Conservation (phyloP, 2,888 invertebrate species). For the Eugnorisma glareosa region DNA sequence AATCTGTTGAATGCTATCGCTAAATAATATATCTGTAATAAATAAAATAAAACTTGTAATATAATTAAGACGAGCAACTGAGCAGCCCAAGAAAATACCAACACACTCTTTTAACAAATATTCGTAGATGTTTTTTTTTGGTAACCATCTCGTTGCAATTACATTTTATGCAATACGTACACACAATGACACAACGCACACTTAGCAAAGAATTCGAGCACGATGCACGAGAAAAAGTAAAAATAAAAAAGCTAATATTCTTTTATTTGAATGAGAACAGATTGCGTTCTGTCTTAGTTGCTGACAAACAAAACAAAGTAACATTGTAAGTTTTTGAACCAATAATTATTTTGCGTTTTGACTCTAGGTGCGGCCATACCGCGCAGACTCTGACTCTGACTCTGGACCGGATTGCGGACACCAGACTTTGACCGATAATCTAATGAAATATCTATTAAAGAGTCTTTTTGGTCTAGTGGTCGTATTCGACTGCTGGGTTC, state of each 20-base stretch:
- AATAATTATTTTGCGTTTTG: background rate
- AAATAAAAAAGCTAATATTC: conserved; percentile 18
- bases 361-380: background rate
- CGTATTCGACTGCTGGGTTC: too few species aligned
- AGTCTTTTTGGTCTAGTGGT: too few species aligned
- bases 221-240: background rate
- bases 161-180: conserved; percentile 44
- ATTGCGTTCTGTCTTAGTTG: conserved; percentile 12
- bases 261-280: conserved; percentile 9
- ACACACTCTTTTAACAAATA: background rate
- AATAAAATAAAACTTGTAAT: conserved; percentile 9
- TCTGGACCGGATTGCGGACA: background rate
- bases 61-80: conserved; percentile 4
- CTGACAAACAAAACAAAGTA: conserved; percentile 10
- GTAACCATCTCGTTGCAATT: conserved; percentile 19
- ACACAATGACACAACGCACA: too few species aligned
- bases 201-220: conserved; percentile 4
- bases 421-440: background rate
- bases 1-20: conserved; percentile 16
- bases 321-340: conserved; percentile 16
- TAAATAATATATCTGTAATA: background rate
- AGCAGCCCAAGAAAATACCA: background rate
- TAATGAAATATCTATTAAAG: background rate
- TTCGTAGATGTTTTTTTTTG: background rate
- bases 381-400: background rate